A percentile compares a stretch with the other conserved stretches of the same genome.
Evolutionary conservation across 2,888 invertebrate species (phyloP).

Genomic region (Caenorhabditis japonica): DNA sequence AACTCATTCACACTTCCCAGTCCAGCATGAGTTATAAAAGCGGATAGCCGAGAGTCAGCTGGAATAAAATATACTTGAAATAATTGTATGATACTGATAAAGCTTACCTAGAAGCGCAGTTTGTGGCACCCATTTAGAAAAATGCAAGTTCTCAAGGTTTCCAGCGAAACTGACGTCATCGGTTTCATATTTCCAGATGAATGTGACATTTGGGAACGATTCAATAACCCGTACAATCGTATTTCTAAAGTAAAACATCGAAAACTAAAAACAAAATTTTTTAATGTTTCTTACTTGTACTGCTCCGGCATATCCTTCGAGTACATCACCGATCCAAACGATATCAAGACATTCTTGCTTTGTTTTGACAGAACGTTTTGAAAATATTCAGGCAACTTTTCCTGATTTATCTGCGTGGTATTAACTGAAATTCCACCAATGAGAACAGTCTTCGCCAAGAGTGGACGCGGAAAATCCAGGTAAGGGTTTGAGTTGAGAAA

Average conservation of each 20-base stretch:
- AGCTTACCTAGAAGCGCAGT: conserved; percentile 5
- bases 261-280: too few relatives aligned
- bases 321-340: conserved; percentile 32
- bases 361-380: conserved; percentile 11
- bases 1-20: conserved; percentile 41
- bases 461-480: conserved; percentile 39
- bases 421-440: conserved; percentile 48
- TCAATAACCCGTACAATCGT: conserved; percentile 1
- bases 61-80: background rate
- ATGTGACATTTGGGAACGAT: conserved; percentile 29
- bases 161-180: background rate
- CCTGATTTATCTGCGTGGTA: conserved; percentile 4
- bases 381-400: conserved; percentile 11
- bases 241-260: conserved; percentile 3
- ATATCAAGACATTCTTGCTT: conserved; percentile 18
- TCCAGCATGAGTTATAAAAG: conserved; percentile 45
- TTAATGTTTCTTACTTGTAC: conserved; percentile 11
- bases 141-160: background rate
- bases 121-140: conserved; percentile 30
- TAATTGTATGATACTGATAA: background rate
- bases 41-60: conserved; percentile 31
- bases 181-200: conserved; percentile 49
- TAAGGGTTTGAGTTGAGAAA: conserved; percentile 43
- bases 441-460: conserved; percentile 21
- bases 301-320: conserved; percentile 35